Evolutionary conservation across 1,140 invertebrate genomes (phyloP).

Genomic region (Drosophila albomicans): DNA sequence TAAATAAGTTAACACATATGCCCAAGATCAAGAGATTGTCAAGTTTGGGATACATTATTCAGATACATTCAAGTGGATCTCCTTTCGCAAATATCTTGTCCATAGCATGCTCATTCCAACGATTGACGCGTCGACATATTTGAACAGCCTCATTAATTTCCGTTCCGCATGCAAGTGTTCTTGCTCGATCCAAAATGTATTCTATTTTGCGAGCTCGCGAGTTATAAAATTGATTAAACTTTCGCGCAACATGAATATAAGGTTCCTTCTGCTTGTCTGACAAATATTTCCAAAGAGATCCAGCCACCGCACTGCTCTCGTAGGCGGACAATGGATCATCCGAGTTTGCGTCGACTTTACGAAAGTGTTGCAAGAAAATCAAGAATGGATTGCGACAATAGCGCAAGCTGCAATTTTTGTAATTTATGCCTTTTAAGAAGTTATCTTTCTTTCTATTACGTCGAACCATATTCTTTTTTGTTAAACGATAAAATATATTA

Average conservation of each 20-base stretch:
- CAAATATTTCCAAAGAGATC: constrained; percentile 43
- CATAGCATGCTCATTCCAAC: neutral
- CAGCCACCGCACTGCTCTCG: constrained; percentile 18
- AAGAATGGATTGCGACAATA: constrained; percentile 46
- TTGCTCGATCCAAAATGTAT: constrained; percentile 15
- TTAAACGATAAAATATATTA: neutral
- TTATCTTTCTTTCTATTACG: neutral
- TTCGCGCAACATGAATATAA: constrained; percentile 18
- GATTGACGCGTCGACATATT: neutral
- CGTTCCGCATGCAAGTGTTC: neutral
- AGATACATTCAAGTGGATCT: neutral
- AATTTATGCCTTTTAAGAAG: neutral
- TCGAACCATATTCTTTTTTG: constrained; percentile 13
- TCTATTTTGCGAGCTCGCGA: constrained; percentile 21
- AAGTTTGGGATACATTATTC: too few relatives aligned
- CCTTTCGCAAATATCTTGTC: neutral
- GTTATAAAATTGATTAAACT: constrained; percentile 15
- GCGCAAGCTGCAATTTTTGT: neutral
- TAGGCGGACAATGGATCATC: constrained; percentile 4
- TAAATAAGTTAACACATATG: too few relatives aligned
- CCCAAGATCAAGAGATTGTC: too few relatives aligned
- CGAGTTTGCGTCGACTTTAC: neutral
- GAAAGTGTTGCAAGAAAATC: constrained; percentile 38
- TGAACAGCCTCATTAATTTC: neutral
- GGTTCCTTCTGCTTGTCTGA: neutral